A percentile compares a stretch with the other conserved stretches of the same genome.
These are phyloP conservation scores for Trachelus stipa DNA, from an alignment of 2,888 invertebrate genomes.

Conservation along the genomic window DNA sequence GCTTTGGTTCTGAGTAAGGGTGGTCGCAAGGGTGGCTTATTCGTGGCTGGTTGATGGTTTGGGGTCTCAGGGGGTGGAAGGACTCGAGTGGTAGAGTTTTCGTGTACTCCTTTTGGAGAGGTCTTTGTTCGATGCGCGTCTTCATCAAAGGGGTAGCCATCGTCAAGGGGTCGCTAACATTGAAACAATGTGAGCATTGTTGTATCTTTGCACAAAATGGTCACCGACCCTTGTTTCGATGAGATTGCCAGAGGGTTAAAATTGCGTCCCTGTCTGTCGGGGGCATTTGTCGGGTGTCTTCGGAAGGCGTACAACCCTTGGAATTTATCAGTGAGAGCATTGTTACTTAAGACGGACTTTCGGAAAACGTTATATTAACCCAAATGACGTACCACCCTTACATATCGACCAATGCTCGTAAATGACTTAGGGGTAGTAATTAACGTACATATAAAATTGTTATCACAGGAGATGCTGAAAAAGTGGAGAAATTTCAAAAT, in stretches of 20 bases:
- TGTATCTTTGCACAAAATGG: conserved; percentile 15
- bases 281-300: not conserved
- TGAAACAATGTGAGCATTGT: conserved; percentile 20
- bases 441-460: no score
- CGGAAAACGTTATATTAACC: not conserved
- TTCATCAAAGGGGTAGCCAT: conserved; percentile 1
- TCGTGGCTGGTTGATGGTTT: not conserved
- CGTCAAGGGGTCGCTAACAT: conserved; percentile 17
- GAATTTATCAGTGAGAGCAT: no score
- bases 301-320: no score
- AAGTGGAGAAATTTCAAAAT: no score
- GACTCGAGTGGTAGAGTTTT: conserved; percentile 13
- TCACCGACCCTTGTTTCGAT: not conserved
- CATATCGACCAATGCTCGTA: not conserved
- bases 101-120: not conserved
- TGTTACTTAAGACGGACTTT: not conserved
- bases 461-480: no score
- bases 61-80: conserved; percentile 16
- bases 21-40: not conserved
- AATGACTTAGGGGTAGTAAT: no score
- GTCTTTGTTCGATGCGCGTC: not conserved
- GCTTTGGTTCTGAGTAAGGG: not conserved
- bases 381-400: not conserved
- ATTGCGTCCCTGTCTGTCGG: not conserved
- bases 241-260: not conserved